phyloP scores from a whole-genome alignment of 2,113 vertebrate species.

The Grammomys surdaster region DNA sequence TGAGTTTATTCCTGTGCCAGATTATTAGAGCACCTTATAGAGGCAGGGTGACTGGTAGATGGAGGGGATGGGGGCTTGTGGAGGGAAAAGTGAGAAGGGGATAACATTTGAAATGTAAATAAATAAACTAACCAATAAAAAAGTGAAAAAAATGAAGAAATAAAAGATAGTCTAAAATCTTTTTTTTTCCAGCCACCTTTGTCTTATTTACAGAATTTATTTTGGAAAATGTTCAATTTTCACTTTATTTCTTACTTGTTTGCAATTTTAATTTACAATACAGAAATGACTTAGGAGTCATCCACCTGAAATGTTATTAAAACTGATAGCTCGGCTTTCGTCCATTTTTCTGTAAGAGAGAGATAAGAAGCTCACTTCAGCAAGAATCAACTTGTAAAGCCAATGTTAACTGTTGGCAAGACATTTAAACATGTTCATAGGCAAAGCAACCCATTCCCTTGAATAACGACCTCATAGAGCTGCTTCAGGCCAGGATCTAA shows the following conservation, averaged over 20 bases:
- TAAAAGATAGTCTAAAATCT: background rate
- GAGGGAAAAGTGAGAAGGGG: no score
- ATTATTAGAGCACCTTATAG: background rate
- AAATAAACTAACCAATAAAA: no score
- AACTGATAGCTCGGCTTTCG: background rate
- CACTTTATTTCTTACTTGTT: background rate
- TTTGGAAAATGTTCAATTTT: background rate
- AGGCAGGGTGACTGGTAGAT: no score
- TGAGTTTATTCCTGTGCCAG: background rate
- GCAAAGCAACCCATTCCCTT: background rate
- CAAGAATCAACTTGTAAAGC: background rate
- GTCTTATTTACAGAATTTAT: background rate
- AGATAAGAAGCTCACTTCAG: background rate
- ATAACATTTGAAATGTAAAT: no score
- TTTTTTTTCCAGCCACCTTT: background rate
- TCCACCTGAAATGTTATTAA: background rate
- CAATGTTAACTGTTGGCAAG: background rate
- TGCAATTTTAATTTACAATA: background rate
- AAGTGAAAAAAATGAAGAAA: no score
- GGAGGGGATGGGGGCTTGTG: no score
- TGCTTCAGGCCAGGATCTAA: rapidly evolving
- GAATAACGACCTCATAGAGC: background rate
- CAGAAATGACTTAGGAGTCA: background rate
- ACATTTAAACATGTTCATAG: background rate
- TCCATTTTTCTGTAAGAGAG: background rate